Base-by-base conservation (phyloP, 1,140 invertebrate genomes). In the Kradibia gibbosae region DNA sequence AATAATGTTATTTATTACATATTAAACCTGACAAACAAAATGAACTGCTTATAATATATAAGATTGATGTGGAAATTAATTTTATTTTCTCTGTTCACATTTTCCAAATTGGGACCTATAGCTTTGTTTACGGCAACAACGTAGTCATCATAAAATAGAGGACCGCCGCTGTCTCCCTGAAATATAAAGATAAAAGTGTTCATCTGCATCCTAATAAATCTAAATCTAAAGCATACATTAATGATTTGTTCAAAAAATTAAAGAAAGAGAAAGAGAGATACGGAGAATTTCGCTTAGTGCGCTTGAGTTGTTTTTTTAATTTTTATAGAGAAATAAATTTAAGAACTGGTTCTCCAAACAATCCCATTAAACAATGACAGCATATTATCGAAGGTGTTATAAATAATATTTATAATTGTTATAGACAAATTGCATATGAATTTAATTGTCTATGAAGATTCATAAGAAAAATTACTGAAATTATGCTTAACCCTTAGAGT, bases 141-240 rank as follows among this genome's bases (percentile, higher is more conserved):
- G 4, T 3, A 4, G 39, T 39, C 28, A 1, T 67, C 20, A 39
- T 39, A 39, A 67, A 67, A 67, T 39, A 67, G 62, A 36, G 62
- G 62, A n/a, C 62, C 62, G 28, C 62, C 62, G n/a, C 62, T 67
- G 34, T 67, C 62, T n/a, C 62, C 62, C 62, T 67, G 39, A 67
- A 67, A 67, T 22, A 11, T 65, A 20, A 65, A 20, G 17, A 39
- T 65, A 20, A 34, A 36, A 13, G 15, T 53, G 22, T 53, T 17
- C 3, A 10, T 53, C 3, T 53, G 22, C 3, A 53, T 17, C 3
- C 4, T 53, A 17, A 8, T 53, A 20, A 7, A 53, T 53, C 13
- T 53, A 53, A 53, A 53, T 3, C 15, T 15, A 53, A 15, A 3
- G 22, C 22, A 53, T 8, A 53, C 2, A 53, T 53, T 48, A 48